phyloP scores from a whole-genome alignment of 2,797 vertebrate genomes.

The Propithecus perrieri region DNA sequence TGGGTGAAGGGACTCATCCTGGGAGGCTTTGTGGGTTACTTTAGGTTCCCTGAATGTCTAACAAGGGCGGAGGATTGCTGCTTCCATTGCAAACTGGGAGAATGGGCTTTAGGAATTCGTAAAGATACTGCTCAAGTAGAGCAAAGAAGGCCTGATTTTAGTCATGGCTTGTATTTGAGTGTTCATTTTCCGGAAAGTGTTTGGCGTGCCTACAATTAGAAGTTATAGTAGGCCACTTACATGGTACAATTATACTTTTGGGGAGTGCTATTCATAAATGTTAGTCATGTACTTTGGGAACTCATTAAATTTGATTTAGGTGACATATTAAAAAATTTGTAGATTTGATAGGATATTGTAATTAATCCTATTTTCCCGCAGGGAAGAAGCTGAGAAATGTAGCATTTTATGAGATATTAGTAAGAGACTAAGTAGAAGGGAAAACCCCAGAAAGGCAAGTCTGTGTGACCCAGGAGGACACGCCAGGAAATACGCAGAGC shows the following conservation, averaged over 20 bases:
- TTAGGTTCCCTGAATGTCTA: background rate
- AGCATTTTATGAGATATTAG: background rate
- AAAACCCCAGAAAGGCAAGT: background rate
- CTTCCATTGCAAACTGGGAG: background rate
- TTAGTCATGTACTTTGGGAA: background rate
- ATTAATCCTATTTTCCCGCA: background rate
- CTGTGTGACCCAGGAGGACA: background rate
- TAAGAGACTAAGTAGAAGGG: background rate
- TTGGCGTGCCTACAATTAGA: background rate
- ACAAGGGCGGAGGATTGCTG: background rate
- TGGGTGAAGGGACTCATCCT: background rate
- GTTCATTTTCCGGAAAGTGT: background rate
- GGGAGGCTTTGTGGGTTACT: background rate
- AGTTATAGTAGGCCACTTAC: background rate
- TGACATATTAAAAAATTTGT: background rate
- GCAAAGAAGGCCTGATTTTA: background rate
- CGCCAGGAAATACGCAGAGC: rapidly evolving
- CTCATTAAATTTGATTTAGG: slow-evolving; percentile 22
- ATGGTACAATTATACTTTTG: background rate
- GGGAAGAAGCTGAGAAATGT: background rate
- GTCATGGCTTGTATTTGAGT: background rate
- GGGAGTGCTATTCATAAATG: background rate
- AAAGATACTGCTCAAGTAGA: background rate
- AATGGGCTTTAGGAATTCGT: background rate
- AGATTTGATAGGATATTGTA: background rate